Conservation (phyloP, 2,888 invertebrate species). For the Notodonta ziczac region DNA sequence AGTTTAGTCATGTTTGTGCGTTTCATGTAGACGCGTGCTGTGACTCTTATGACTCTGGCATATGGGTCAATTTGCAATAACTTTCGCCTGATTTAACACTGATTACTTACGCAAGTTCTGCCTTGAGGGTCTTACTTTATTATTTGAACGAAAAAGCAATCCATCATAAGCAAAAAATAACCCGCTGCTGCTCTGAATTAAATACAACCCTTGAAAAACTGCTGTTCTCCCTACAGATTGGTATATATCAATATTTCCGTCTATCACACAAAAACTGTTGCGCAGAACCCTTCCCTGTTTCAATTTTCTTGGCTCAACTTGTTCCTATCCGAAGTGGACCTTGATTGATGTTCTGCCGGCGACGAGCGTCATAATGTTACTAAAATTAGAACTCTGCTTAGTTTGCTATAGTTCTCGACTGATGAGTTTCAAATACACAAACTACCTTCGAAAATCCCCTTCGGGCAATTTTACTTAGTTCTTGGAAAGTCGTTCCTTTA, state of each 20-base stretch:
- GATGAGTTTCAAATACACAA: constrained; percentile 36
- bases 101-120: too few species aligned
- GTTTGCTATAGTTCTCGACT: constrained; percentile 40
- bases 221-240: not conserved
- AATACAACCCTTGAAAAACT: not conserved
- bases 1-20: too few species aligned
- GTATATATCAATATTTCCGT: not conserved
- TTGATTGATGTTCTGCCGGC: constrained; percentile 66
- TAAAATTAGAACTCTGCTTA: constrained; percentile 59
- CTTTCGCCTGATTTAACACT: too few species aligned
- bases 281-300: constrained; percentile 33
- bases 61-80: too few species aligned
- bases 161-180: too few species aligned
- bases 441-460: constrained; percentile 21
- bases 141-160: too few species aligned
- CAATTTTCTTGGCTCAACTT: constrained; percentile 35
- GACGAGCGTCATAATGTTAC: constrained; percentile 55
- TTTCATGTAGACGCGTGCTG: too few species aligned
- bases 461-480: not conserved
- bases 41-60: too few species aligned
- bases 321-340: constrained; percentile 47
- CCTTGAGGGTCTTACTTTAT: too few species aligned
- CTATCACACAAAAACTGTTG: constrained; percentile 23
- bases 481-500: not conserved
- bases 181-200: not conserved